A percentile compares a stretch with the other conserved stretches of the same genome.
phyloP scores from a whole-genome alignment of 2,113 vertebrate species.

The Mobula hypostoma region DNA sequence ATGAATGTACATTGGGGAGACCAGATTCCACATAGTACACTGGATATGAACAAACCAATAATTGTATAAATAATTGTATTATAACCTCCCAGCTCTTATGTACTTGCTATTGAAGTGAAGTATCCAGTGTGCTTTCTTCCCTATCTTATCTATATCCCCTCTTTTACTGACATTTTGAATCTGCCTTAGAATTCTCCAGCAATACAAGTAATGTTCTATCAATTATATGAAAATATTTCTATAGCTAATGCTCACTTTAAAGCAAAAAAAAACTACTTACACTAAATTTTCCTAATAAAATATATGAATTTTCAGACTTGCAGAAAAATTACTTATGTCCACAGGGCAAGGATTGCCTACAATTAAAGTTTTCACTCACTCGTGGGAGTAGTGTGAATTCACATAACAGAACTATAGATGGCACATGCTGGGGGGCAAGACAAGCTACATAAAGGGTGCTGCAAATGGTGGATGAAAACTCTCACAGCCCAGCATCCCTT shows the following conservation, averaged over 20 bases:
- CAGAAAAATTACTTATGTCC: conserved; percentile 18
- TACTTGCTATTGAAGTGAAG: too few species aligned
- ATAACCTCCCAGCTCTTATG: too few species aligned
- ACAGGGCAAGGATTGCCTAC: neutral
- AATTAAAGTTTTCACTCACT: conserved; percentile 35
- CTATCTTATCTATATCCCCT: too few species aligned
- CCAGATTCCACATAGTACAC: neutral
- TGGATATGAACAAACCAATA: too few species aligned
- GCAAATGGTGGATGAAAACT: conserved; percentile 30
- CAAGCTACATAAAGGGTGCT: conserved; percentile 29
- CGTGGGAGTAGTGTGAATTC: conserved; percentile 9
- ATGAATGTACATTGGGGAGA: neutral
- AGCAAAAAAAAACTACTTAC: neutral
- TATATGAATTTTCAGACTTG: conserved; percentile 16
- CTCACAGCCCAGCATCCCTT: neutral
- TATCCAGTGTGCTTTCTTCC: too few species aligned
- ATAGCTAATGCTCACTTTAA: neutral
- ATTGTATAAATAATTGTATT: too few species aligned
- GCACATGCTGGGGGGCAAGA: neutral
- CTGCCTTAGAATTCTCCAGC: neutral
- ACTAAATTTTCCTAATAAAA: conserved; percentile 10
- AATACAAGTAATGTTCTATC: neutral
- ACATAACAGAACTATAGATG: conserved; percentile 26
- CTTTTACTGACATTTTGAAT: neutral
- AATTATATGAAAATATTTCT: neutral